Base-by-base conservation (phyloP, 2,797 vertebrate genomes). In the Sarcoramphus papa region DNA sequence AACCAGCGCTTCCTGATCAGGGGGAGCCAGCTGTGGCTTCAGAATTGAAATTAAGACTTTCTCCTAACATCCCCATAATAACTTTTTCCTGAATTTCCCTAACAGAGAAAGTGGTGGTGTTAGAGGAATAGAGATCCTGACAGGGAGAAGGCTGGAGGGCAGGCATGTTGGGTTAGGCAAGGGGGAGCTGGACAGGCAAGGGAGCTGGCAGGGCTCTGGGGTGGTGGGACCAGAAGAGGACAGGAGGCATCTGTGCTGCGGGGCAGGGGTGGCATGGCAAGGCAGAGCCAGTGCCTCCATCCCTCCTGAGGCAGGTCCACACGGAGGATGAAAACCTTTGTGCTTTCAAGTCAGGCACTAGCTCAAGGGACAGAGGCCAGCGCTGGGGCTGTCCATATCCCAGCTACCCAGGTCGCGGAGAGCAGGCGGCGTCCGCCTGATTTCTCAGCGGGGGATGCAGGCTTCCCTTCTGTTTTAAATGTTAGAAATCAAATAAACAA, bases 401-500 rank as follows among this genome's bases (percentile, higher is more conserved):
- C 67, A 62, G 21, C 18, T 27, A 13, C 21, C 18, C 10, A 56
- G 48, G 10, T 45, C 15, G 51, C 2, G 2, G 22, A 40, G n/a
- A 45, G 22, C 79, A 31, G 33, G 24, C 0, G 33, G 24, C 0
- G 0, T 24, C 28, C 0, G 0, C 18, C 31, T 57, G 45, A 28
- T 50, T 45, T 77, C 72, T 56, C 13, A 60, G 25, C 2, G 0
- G 19, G 21, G 40, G 14, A 35, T 30, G 43, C 30, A 43, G 53
- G 60, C 60, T 45, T 67, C 35, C 28, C 14, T 56, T 65, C 60
- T 76, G 40, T 23, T 65, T 59, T 57, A 57, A 73, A 25, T 64
- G 23, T 63, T 47, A 53, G 78, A 84, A 75, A 56, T 50, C 22
- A 67, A 72, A 82, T 45, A 22, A 60, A 15, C 18, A 63, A 53